These are phyloP conservation scores for Bursaphelenchus mucronatus DNA, from an alignment of 1,140 invertebrate genomes.

Conservation along the genomic window DNA sequence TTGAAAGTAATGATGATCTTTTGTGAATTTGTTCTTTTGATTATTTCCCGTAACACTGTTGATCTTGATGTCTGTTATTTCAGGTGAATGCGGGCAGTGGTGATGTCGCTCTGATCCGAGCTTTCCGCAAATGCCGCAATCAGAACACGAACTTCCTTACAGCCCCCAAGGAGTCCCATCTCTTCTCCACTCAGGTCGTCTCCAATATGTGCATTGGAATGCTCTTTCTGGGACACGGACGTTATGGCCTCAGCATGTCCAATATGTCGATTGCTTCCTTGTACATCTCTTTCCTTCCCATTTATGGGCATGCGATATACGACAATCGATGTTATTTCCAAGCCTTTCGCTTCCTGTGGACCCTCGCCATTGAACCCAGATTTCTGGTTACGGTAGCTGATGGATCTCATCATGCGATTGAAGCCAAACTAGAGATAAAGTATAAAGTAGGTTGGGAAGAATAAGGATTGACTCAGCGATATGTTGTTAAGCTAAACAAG, in stretches of 20 bases:
- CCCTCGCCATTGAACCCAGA: constrained; percentile 32
- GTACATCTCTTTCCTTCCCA: constrained; percentile 40
- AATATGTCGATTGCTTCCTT: constrained; percentile 39
- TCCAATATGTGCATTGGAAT: constrained; percentile 43
- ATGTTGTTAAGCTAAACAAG: neutral
- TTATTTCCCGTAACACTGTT: neutral
- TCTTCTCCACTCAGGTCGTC: constrained; percentile 34
- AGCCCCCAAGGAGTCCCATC: constrained; percentile 24
- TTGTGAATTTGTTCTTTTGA: neutral
- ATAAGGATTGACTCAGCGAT: neutral
- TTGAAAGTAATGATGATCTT: constrained; percentile 5
- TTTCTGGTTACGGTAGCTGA: constrained; percentile 18
- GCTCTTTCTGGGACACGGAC: constrained; percentile 43
- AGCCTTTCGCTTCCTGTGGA: constrained; percentile 42
- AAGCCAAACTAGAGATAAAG: constrained; percentile 6
- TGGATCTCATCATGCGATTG: constrained; percentile 13
- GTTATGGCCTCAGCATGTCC: constrained; percentile 24
- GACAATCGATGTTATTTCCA: constrained; percentile 45
- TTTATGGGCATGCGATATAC: constrained; percentile 36
- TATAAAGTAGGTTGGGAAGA: constrained; percentile 8
- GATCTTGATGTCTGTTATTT: neutral
- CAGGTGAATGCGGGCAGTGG: constrained; percentile 48
- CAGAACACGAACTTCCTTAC: constrained; percentile 8
- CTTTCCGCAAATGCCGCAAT: constrained; percentile 24
- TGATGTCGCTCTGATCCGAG: constrained; percentile 19